Evolutionary conservation across 2,888 invertebrate genomes (phyloP), one percentile per base, ranked within the genome.

Genomic region (Coenonympha arcania): DNA sequence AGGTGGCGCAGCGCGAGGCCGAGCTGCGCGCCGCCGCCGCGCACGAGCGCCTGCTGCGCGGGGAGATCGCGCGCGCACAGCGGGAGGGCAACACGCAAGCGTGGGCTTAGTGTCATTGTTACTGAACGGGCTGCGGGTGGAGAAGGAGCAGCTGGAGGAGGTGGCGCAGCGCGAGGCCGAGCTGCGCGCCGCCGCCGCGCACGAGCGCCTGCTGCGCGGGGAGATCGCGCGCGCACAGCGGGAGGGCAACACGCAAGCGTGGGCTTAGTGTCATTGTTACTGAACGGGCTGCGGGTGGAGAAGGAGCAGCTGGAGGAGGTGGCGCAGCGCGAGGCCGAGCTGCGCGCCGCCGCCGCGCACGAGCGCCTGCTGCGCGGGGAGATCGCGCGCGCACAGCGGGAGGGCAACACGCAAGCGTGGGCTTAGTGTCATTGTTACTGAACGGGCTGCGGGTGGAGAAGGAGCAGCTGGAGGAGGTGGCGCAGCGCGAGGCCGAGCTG

Each of bases 191-290:
- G 78, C 79, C 26, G 76, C 71, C 6, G 75, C 80, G 6, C 87
- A 88, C 57, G 90, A 90, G 59, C 78, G 83, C 6, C 64, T 71
- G 24, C 57, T 90, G 19, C 72, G 88, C 5, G 62, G 62, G 4
- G 90, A 90, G 63, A 89, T 90, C 4, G 79, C 88, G 19, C 70
- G 77, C 13, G 73, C 88, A 55, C 89, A 89, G 51, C 68, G 87
- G 2, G 73, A 75, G 40, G 84, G 84, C 6, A 76, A 66, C 42
- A 66, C 73, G 8, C 70, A 77, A 33, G 79, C 79, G 11, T 81
- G n/a, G 26, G 26, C n/a, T 26, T 26, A 26, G n/a, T 8, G 9
- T 26, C 3, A 26, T 26, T 8, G 0, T 81, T 86, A 48, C 61
- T 87, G 15, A 82, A 79, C 62, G 69, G 79, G 1, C 59, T 86